phyloP scores from a whole-genome alignment of 2,113 vertebrate species.

The Aptenodytes patagonicus region DNA sequence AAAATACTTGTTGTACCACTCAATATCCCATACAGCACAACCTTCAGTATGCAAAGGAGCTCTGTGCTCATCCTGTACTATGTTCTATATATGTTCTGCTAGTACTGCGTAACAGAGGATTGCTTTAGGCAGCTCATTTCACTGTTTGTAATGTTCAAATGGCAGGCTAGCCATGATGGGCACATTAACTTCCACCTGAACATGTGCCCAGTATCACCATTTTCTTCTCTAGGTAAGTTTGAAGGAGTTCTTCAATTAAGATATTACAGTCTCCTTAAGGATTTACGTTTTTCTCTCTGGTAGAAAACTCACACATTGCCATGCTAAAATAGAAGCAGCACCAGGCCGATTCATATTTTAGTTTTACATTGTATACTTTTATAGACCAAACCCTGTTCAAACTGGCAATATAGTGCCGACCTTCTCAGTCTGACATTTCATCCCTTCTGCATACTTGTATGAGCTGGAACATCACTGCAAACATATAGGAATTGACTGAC shows the following conservation, averaged over 20 bases:
- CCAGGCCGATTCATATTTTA: background rate
- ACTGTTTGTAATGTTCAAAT: background rate
- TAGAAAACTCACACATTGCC: background rate
- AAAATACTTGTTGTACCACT: background rate
- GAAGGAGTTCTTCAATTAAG: background rate
- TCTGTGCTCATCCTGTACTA: background rate
- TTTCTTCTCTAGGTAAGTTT: background rate
- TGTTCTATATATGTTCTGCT: background rate
- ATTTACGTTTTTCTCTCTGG: background rate
- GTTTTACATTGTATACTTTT: background rate
- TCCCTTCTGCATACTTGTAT: background rate
- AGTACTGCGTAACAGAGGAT: background rate
- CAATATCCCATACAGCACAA: background rate
- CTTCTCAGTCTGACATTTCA: background rate
- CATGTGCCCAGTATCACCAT: background rate
- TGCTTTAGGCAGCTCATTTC: background rate
- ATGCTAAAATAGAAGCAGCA: background rate
- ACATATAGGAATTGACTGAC: background rate
- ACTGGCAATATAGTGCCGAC: background rate
- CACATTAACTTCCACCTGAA: background rate
- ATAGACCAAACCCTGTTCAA: background rate
- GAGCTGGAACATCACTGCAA: background rate
- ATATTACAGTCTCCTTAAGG: background rate
- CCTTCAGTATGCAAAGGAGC: background rate
- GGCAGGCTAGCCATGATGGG: background rate